phyloP scores from a whole-genome alignment of 2,888 invertebrate genomes.

The Elaeidobius kamerunicus region DNA sequence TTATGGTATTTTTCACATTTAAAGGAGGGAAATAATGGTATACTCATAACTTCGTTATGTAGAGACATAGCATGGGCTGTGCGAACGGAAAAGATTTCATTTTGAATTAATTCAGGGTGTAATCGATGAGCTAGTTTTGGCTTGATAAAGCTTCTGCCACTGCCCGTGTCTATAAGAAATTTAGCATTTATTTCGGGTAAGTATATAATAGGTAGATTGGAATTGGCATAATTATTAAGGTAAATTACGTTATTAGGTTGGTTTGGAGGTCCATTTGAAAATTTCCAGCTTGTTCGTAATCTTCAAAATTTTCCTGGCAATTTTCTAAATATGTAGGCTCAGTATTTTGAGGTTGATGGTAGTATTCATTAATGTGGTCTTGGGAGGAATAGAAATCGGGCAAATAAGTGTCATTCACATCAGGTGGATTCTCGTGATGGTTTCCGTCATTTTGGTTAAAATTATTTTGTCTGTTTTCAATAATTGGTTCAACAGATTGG shows the following conservation, averaged over 20 bases:
- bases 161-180: not conserved
- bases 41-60: slow-evolving; percentile 2
- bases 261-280: not conserved
- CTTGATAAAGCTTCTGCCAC: too few species aligned
- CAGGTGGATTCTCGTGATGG: too few species aligned
- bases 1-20: slow-evolving; percentile 8
- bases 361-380: not conserved
- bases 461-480: not conserved
- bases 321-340: not conserved
- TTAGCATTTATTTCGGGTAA: not conserved
- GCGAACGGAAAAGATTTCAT: too few species aligned
- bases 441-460: not conserved
- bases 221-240: not conserved
- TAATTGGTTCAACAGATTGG: not conserved
- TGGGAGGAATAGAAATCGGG: too few species aligned
- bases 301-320: not conserved
- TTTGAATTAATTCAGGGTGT: too few species aligned
- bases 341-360: not conserved
- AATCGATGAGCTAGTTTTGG: too few species aligned
- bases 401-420: too few species aligned
- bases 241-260: not conserved
- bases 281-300: too few species aligned
- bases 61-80: not conserved
- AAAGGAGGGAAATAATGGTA: slow-evolving; percentile 10
- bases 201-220: not conserved